Evolutionary conservation across 2,888 invertebrate genomes (phyloP), one percentile per base, ranked within the genome.

Genomic region (Patella pellucida): DNA sequence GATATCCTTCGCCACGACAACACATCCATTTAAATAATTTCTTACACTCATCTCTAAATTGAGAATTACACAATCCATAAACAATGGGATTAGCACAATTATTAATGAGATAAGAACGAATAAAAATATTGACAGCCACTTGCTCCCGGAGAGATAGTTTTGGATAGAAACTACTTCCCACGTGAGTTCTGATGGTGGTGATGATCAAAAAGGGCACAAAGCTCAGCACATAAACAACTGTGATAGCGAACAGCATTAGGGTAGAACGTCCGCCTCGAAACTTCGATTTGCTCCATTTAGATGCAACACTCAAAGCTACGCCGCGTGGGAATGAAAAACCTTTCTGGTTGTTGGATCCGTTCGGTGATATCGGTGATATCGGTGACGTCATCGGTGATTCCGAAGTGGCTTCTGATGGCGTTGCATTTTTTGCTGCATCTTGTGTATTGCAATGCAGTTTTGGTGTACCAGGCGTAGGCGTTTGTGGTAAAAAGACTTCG

Each of bases 61-160:
- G 78, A 11, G 76, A 76, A 68, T 82, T 84, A 50, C 78, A 78
- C 41, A 82, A 73, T 2, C 81, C 81, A 73, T 84, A 84, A 12
- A 84, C 78, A 14, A 84, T 73, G 2, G 82, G 82, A 74, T 84
- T 84, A 50, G 81, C 76, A 68, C 81, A 78, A 78, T 80, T 82
- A 78, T 84, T 84, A 52, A 83, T 78, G 23, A 83, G 71, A 75
- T 82, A 82, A 16, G 82, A 83, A n/a, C 81, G 74, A 19, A 80
- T 67, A 68, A 82, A 82, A 23, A 83, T 73, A 67, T 81, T 81
- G 14, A 82, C 81, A 3, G 75, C 15, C 5, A 83, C 52, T 68
- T 82, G 75, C n/a, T 78, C 71, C 0, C 14, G 15, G 9, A 74
- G 68, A 15, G 50, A 78, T 51, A 83, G 72, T 5, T 71, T 72